A percentile compares a stretch with the other conserved stretches of the same genome.
These are phyloP conservation scores for Calidris pugnax DNA, from an alignment of 2,113 vertebrate genomes.

Conservation along the genomic window DNA sequence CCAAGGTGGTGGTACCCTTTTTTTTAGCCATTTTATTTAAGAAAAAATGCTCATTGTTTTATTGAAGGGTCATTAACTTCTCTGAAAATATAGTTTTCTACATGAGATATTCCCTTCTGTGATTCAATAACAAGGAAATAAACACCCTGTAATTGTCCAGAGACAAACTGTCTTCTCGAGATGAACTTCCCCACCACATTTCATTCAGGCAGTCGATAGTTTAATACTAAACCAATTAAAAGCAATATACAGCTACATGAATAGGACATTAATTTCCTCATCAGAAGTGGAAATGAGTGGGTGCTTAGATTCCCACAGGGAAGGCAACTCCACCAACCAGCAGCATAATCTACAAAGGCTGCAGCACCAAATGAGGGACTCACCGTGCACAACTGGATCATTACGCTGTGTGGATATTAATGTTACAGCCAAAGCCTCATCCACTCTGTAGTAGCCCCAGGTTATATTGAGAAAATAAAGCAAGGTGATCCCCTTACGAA, in stretches of 20 bases:
- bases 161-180: conserved; percentile 23
- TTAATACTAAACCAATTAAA: conserved; percentile 56
- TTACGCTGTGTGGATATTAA: not conserved
- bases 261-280: conserved; percentile 31
- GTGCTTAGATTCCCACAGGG: conserved; percentile 25
- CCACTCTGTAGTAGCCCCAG: not conserved
- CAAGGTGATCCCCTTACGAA: not conserved
- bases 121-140: conserved; percentile 13
- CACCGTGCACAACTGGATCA: not conserved
- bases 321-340: not conserved
- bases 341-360: conserved; percentile 33
- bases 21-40: not conserved
- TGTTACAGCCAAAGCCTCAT: conserved; percentile 5
- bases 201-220: not conserved
- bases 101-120: not conserved
- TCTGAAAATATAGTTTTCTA: not conserved
- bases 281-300: not conserved
- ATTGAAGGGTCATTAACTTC: not conserved
- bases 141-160: conserved; percentile 17
- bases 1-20: not conserved
- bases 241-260: conserved; percentile 12
- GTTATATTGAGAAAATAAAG: conserved; percentile 17
- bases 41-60: not conserved
- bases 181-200: not conserved
- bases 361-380: conserved; percentile 1